Evolutionary conservation across 2,797 vertebrate genomes (phyloP), one percentile per base, ranked within the genome.

Genomic region (Melanotaenia parkinsoni): DNA sequence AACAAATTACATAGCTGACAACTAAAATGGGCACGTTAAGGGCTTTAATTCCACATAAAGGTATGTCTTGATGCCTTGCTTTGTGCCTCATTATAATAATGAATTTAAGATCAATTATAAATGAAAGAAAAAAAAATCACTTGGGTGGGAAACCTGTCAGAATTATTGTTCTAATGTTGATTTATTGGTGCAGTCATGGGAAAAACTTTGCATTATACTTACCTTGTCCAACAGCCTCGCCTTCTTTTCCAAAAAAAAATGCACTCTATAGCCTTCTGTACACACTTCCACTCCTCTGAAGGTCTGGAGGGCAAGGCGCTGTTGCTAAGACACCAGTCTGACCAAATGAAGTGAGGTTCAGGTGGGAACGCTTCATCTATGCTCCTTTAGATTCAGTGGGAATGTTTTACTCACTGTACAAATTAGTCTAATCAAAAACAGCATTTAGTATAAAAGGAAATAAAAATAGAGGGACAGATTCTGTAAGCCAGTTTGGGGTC

Each of bases 211-310:
- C 3, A 0, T 2, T 8, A 30, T 30, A 24, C 11, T 16, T 2
- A 59, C 35, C 47, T 47, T 2, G 0, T 76, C 74, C 40, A 16
- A 54, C 20, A 63, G 61, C 64, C 10, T 37, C 58, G 14, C 28
- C 13, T 32, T 71, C 47, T 38, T 38, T 78, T 64, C 59, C 59
- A 74, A 1, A 82, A 58, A 58, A 59, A 77, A 70, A 38, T 76
- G 38, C 24, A 28, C 73, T 54, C 47, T 58, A 38, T 64, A 78
- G n/a, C 62, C 62, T 30, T 73, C 22, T 8, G 54, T 18, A 65
- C 80, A 65, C 72, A 68, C 57, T 38, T 84, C 74, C 59, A 38
- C 67, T 81, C 57, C 51, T 67, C 38, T 63, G 68, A 33, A 74
- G 74, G 37, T 26, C 67, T 26, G 37, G 38, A 47, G 54, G 71